Percentiles rank a stretch among this genome's conserved stretches.
Conservation (phyloP, 1,140 invertebrate species). For the Nephotettix cincticeps region DNA sequence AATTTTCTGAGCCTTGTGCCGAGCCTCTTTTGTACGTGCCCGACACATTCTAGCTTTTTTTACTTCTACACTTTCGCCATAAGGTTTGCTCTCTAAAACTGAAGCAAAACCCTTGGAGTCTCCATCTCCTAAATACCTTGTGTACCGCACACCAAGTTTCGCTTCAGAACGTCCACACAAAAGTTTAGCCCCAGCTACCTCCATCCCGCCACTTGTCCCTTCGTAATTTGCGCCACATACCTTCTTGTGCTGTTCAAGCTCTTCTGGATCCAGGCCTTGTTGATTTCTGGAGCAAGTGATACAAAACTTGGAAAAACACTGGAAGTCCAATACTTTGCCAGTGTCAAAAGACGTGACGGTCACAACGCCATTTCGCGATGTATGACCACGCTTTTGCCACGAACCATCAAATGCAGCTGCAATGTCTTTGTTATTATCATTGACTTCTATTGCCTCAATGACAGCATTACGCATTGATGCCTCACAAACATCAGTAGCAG, state of each 20-base stretch:
- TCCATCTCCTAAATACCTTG: slow-evolving; percentile 36
- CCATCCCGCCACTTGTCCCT: slow-evolving; percentile 37
- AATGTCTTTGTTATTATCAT: slow-evolving; percentile 27
- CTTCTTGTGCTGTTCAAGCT: not conserved
- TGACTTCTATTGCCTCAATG: slow-evolving; percentile 15
- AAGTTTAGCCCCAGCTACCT: slow-evolving; percentile 32
- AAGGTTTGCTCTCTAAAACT: slow-evolving; percentile 32
- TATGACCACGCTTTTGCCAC: slow-evolving; percentile 29
- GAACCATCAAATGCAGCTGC: slow-evolving; percentile 28
- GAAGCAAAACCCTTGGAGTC: slow-evolving; percentile 32
- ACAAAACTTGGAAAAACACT: not conserved
- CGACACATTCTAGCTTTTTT: slow-evolving; percentile 38
- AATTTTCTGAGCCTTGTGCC: slow-evolving; percentile 31
- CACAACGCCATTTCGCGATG: slow-evolving; percentile 12
- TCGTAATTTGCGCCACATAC: slow-evolving; percentile 31
- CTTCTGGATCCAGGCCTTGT: slow-evolving; percentile 34
- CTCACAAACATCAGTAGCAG: slow-evolving; percentile 23
- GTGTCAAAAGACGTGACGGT: slow-evolving; percentile 10
- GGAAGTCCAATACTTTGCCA: slow-evolving; percentile 7
- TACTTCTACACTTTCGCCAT: slow-evolving; percentile 34
- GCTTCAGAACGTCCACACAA: slow-evolving; percentile 32
- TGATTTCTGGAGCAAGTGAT: not conserved
- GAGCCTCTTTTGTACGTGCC: slow-evolving; percentile 40
- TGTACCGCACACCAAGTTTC: slow-evolving; percentile 32
- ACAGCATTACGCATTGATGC: slow-evolving; percentile 28